A percentile compares a stretch with the other conserved stretches of the same genome.
Evolutionary conservation across 1,140 invertebrate species (phyloP).

Genomic region (Psilanteris sp.): DNA sequence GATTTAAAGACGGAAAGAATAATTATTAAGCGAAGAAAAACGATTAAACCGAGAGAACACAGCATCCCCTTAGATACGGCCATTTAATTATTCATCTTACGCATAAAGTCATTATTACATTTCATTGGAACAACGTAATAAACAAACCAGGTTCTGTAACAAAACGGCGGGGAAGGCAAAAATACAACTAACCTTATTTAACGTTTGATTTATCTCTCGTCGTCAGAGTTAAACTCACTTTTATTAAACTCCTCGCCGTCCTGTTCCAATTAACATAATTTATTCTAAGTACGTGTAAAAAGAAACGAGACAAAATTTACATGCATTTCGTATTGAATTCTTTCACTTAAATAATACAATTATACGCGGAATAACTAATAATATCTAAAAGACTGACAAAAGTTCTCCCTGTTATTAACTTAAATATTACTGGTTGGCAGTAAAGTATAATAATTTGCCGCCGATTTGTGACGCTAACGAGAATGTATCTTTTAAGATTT

Average conservation of each 20-base stretch:
- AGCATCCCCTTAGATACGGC: too few relatives aligned
- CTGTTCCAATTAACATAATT: conserved; percentile 28
- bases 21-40: too few relatives aligned
- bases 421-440: conserved; percentile 12
- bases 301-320: not conserved
- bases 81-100: too few relatives aligned
- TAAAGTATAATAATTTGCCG: conserved; percentile 9
- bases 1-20: too few relatives aligned
- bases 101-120: conserved; percentile 7
- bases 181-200: too few relatives aligned
- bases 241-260: not conserved
- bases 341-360: conserved; percentile 3
- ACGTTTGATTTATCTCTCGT: too few relatives aligned
- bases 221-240: conserved; percentile 2
- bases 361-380: conserved; percentile 16
- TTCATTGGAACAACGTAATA: not conserved
- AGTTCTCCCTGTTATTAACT: conserved; percentile 25
- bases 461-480: conserved; percentile 7
- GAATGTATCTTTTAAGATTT: conserved; percentile 41
- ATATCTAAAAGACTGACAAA: conserved; percentile 1
- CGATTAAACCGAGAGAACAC: too few relatives aligned
- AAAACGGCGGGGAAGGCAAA: too few relatives aligned
- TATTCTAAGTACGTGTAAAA: not conserved
- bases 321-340: conserved; percentile 1
- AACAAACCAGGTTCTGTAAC: not conserved